Conservation (phyloP, 2,888 invertebrate species). For the Xestia xanthographa region DNA sequence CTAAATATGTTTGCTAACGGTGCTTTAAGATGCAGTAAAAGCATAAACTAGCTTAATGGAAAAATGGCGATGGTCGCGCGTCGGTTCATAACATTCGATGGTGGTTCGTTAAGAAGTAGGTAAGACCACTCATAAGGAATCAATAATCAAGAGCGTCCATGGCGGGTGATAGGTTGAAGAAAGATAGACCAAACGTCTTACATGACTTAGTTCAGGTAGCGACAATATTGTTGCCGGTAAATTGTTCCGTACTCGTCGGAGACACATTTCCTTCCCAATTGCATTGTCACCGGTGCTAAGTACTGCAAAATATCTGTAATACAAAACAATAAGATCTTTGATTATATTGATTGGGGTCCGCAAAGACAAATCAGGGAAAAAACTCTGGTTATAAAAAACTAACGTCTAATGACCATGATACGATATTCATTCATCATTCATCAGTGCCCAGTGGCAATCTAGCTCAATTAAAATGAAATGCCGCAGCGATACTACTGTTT, state of each 20-base stretch:
- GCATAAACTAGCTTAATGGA: background rate
- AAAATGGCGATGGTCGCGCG: too few relatives aligned
- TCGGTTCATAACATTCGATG: background rate
- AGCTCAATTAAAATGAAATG: background rate
- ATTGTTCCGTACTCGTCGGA: constrained; percentile 15
- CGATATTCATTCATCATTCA: too few relatives aligned
- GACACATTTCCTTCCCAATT: constrained; percentile 43
- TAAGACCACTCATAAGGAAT: background rate
- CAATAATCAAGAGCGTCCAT: background rate
- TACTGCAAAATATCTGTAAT: constrained; percentile 50
- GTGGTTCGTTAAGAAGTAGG: background rate
- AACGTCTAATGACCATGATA: background rate
- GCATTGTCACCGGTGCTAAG: constrained; percentile 28
- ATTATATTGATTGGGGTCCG: background rate
- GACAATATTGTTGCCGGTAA: constrained; percentile 47
- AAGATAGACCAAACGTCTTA: constrained; percentile 14
- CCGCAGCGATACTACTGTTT: background rate
- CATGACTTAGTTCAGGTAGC: constrained; percentile 45
- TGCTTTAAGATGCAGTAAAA: background rate
- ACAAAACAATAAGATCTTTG: background rate
- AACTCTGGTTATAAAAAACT: background rate
- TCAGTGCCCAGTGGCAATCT: background rate
- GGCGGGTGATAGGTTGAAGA: background rate
- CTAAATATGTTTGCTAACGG: background rate
- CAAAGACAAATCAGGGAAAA: background rate